Evolutionary conservation across 1,140 invertebrate species (phyloP).

Genomic region (Nasonia giraulti): DNA sequence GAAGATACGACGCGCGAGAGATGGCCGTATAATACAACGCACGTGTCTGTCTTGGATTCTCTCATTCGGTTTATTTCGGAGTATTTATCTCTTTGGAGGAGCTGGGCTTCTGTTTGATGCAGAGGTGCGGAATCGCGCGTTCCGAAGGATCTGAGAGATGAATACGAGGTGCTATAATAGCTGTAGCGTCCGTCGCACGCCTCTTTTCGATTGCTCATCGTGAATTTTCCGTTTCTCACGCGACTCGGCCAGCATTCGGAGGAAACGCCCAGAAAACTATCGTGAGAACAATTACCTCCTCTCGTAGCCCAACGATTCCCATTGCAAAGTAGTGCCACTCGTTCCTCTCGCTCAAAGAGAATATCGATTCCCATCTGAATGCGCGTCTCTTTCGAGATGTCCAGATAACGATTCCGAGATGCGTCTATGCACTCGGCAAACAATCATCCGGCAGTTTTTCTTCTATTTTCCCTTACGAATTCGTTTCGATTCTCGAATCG

Average conservation of each 20-base stretch:
- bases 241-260: too few relatives aligned
- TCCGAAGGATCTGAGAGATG: too few relatives aligned
- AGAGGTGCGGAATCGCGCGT: too few relatives aligned
- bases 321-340: not conserved
- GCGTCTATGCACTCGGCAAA: not conserved
- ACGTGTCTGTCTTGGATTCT: not conserved
- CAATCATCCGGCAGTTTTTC: slow-evolving; percentile 36
- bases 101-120: too few relatives aligned
- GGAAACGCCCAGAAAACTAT: not conserved
- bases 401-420: not conserved
- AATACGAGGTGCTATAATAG: too few relatives aligned
- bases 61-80: not conserved
- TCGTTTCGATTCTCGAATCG: slow-evolving; percentile 53
- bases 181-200: too few relatives aligned
- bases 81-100: too few relatives aligned
- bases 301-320: not conserved
- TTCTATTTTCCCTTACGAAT: slow-evolving; percentile 18
- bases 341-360: slow-evolving; percentile 14
- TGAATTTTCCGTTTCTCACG: too few relatives aligned
- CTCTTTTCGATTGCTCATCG: too few relatives aligned
- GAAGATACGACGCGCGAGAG: not conserved
- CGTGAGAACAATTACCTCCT: slow-evolving; percentile 38
- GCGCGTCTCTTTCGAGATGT: not conserved
- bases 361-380: slow-evolving; percentile 28
- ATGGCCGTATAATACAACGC: slow-evolving; percentile 28